Evolutionary conservation across 2,797 vertebrate species (phyloP), one percentile per base, ranked within the genome.

Genomic region (Platalea minor): DNA sequence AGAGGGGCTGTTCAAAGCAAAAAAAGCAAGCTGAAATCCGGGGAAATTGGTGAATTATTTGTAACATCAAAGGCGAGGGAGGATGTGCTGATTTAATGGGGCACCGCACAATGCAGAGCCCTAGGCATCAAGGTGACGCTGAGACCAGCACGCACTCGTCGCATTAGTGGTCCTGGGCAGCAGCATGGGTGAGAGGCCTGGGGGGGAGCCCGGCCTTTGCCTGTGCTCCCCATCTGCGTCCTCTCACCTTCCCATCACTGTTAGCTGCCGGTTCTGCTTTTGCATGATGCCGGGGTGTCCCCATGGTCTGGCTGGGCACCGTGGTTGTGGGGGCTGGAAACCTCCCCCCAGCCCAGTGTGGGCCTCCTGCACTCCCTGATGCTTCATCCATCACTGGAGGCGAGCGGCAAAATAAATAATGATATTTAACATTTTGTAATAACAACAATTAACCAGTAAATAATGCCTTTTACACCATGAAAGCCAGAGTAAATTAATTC

Each of bases 391-490:
- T 96, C 93, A 96, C 70, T 1, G 2, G 33, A 72, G 93, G 96
- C 79, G 33, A 94, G 94, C 46, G 45, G 93, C 89, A 91, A 97
- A 97, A 97, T 98, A 98, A 98, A 97, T 98, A 98, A 98, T 92
- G 97, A 96, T 97, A 97, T 98, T 98, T 98, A 98, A 97, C 95
- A 68, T 97, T 97, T 97, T 4, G 25, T 98, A 98, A 98, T 98
- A 97, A 94, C 37, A 46, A 97, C 97, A 97, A 98, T 98, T 98
- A 98, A 97, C 97, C 85, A 74, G 97, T 97, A 98, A 98, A 97
- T 98, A 98, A 98, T 96, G 95, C 95, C 92, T 97, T 97, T 97
- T 96, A 93, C 95, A 97, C 97, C 94, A 75, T 74, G 54, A 96
- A 98, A 97, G 92, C 89, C 88, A 73, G 94, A 97, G 97, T 95